phyloP scores from a whole-genome alignment of 2,797 vertebrate species.

The Dromococcyx pavoninus region DNA sequence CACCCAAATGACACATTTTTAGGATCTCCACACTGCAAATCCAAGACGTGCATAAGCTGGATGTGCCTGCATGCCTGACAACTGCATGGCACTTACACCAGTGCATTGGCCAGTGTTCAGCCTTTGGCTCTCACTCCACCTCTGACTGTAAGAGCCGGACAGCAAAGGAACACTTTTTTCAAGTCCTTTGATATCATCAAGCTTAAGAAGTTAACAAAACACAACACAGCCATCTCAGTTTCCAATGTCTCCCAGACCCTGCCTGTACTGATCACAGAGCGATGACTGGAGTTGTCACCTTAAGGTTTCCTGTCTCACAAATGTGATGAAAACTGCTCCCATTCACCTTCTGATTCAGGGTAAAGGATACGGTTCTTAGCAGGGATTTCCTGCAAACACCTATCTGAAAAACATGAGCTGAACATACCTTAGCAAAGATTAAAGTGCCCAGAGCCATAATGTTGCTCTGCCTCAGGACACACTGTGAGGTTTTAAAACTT shows the following conservation, averaged over 20 bases:
- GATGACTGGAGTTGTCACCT: background rate
- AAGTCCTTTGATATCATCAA: background rate
- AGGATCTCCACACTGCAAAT: fast-evolving
- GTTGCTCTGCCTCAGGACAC: background rate
- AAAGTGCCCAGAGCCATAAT: background rate
- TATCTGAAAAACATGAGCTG: background rate
- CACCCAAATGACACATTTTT: background rate
- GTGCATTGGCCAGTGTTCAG: background rate
- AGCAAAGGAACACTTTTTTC: background rate
- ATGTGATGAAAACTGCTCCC: background rate
- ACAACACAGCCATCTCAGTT: background rate
- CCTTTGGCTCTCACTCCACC: background rate
- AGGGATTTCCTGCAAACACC: background rate
- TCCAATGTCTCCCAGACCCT: background rate
- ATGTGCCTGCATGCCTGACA: background rate
- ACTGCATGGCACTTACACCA: background rate
- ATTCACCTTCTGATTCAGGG: background rate
- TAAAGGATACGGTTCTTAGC: background rate
- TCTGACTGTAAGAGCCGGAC: background rate
- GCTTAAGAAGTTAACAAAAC: background rate
- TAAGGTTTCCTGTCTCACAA: background rate
- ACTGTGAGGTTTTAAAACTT: background rate
- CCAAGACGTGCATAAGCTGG: background rate
- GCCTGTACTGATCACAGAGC: background rate
- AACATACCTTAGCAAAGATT: background rate